Conservation (phyloP, 2,113 vertebrate species). For the Phalacrocorax brasilianus region DNA sequence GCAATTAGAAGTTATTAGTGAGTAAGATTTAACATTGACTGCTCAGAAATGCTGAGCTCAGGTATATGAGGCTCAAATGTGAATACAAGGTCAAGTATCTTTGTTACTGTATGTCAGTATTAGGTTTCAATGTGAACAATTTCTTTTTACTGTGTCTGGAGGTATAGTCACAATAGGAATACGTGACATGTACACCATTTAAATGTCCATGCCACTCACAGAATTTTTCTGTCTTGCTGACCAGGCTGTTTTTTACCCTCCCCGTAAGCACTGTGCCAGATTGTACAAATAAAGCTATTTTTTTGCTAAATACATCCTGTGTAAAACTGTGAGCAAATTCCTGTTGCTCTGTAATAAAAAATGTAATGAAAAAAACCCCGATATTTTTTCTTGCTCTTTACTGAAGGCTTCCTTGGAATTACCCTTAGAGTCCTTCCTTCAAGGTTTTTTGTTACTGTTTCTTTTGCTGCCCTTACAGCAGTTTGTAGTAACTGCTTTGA, state of each 20-base stretch:
- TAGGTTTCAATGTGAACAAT: neutral
- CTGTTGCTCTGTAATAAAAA: neutral
- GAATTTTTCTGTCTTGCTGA: neutral
- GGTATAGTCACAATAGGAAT: neutral
- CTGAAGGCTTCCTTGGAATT: neutral
- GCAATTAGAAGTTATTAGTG: neutral
- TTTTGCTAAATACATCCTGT: too few species aligned
- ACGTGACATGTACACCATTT: neutral
- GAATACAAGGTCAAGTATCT: neutral
- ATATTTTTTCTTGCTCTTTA: neutral
- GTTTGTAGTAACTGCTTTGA: neutral
- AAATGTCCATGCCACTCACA: neutral
- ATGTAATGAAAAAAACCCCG: neutral
- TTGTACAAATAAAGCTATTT: neutral
- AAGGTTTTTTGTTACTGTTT: neutral
- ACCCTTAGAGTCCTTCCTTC: neutral
- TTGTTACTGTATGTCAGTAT: neutral
- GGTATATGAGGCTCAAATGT: neutral
- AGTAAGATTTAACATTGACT: neutral
- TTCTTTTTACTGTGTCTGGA: neutral
- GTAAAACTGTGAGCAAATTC: neutral
- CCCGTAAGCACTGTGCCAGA: neutral
- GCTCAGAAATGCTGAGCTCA: neutral
- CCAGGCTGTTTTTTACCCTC: neutral
- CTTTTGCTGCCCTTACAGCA: neutral